Evolutionary conservation across 2,797 vertebrate genomes (phyloP).

Genomic region (Pseudochirops corinnae): DNA sequence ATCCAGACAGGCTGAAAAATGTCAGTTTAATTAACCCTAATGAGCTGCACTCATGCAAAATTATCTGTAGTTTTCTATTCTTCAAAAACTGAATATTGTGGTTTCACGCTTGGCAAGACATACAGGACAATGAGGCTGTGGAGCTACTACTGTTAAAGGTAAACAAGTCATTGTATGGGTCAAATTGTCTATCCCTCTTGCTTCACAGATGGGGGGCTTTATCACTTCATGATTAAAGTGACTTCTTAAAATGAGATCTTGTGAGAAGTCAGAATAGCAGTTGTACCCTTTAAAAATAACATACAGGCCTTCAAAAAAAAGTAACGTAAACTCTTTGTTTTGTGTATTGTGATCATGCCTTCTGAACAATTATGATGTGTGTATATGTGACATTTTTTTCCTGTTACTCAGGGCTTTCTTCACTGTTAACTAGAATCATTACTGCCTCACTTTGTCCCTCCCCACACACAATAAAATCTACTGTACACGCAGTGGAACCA

Average conservation of each 20-base stretch:
- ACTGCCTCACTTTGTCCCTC: constrained; percentile 9
- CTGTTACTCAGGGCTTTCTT: background rate
- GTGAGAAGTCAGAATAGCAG: constrained; percentile 49
- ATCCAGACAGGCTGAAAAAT: constrained; percentile 77
- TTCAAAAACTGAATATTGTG: constrained; percentile 70
- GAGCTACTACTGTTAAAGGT: constrained; percentile 36
- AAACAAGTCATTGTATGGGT: constrained; percentile 32
- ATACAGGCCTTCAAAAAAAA: constrained; percentile 64
- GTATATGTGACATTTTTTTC: constrained; percentile 41
- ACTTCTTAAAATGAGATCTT: constrained; percentile 47
- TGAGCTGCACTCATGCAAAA: constrained; percentile 79
- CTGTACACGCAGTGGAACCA: constrained; percentile 33
- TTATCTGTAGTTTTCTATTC: constrained; percentile 71
- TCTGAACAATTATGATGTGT: background rate
- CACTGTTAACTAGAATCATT: background rate
- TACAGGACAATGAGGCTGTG: constrained; percentile 59
- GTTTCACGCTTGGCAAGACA: constrained; percentile 68
- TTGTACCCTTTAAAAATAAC: constrained; percentile 60
- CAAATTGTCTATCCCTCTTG: constrained; percentile 27
- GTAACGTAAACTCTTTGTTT: background rate
- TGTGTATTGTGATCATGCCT: background rate
- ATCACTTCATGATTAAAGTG: constrained; percentile 19
- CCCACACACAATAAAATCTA: constrained; percentile 57
- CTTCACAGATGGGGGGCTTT: constrained; percentile 41
- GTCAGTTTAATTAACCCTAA: constrained; percentile 76